Evolutionary conservation across 1,140 invertebrate genomes (phyloP), one percentile per base, ranked within the genome.

Genomic region (Eubasilissa regina): DNA sequence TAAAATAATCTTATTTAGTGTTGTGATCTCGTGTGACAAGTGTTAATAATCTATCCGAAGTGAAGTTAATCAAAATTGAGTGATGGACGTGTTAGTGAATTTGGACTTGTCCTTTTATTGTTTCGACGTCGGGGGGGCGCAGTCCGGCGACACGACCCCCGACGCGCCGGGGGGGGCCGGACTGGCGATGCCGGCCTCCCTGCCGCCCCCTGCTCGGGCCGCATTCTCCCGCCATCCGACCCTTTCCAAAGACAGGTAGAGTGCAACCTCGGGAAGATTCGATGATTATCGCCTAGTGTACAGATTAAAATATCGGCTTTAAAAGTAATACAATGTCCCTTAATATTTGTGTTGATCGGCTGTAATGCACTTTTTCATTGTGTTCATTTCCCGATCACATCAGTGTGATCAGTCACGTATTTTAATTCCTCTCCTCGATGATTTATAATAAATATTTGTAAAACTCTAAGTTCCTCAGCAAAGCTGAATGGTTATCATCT

Each of bases 171-270:
- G n/a, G 11, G 15, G 56, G 17, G 51, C n/a, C 19, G 53, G 48
- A 13, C 74, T 47, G 47, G 48, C 19, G 13, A 79, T 79, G 81
- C 81, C 81, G 35, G 77, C 78, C 12, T 79, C 77, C 12, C 48
- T 81, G 62, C 77, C 77, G 62, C 72, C 73, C 12, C 64, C 76
- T n/a, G 64, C 60, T 12, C 35, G 66, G 15, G 60, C 81, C 9
- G 55, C 78, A 6, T 19, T 79, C 13, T 64, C 77, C 48, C 77
- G 81, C 11, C 70, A 77, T 35, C 81, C 78, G 17, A 44, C 75
- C 75, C 74, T 82, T 11, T 77, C 81, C 53, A 47, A 58, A 47
- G 81, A 82, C 58, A 79, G 81, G 81, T 82, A 56, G 47, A 58
- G 48, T 51, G 11, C 48, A 51, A 1, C 3, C 6, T 35, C 25